These are phyloP conservation scores for Enoplosus armatus DNA, from an alignment of 2,797 vertebrate genomes.

Conservation along the genomic window DNA sequence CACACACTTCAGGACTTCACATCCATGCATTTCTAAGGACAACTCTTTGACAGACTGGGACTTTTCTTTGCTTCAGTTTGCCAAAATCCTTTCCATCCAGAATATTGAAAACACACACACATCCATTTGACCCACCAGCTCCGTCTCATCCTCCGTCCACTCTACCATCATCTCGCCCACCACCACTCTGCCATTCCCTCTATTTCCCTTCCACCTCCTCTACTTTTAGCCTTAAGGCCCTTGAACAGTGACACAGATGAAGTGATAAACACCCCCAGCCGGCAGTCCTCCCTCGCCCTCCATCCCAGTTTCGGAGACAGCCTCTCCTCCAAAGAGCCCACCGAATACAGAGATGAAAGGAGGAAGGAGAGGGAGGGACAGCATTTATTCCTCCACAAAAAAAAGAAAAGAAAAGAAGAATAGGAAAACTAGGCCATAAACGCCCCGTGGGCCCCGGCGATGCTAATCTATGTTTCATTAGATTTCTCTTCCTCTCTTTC, in stretches of 20 bases:
- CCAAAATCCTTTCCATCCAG: background rate
- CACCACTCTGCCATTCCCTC: slow-evolving; percentile 24
- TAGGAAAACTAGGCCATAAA: slow-evolving; percentile 86
- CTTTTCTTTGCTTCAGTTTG: background rate
- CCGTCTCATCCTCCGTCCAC: slow-evolving; percentile 31
- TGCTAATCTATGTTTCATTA: slow-evolving; percentile 89
- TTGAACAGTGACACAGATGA: slow-evolving; percentile 47
- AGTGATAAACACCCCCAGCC: slow-evolving; percentile 44
- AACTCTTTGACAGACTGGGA: slow-evolving; percentile 3
- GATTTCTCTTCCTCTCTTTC: slow-evolving; percentile 66
- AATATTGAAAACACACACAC: background rate
- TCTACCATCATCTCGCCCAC: slow-evolving; percentile 12
- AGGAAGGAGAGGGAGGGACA: slow-evolving; percentile 63
- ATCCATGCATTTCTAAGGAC: background rate
- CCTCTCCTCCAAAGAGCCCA: slow-evolving; percentile 57
- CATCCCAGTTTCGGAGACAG: slow-evolving; percentile 49
- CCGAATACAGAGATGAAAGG: slow-evolving; percentile 67
- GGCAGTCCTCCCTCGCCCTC: slow-evolving; percentile 10
- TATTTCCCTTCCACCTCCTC: slow-evolving; percentile 17
- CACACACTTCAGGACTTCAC: background rate
- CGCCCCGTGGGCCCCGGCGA: slow-evolving; percentile 75
- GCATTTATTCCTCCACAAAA: slow-evolving; percentile 66
- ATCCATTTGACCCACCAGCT: slow-evolving; percentile 13
- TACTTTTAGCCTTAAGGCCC: slow-evolving; percentile 37
- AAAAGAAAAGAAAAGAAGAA: slow-evolving; percentile 64